Percentiles rank a stretch among this genome's conserved stretches.
phyloP scores from a whole-genome alignment of 2,888 invertebrate species.

The Meghimatium bilineatum region DNA sequence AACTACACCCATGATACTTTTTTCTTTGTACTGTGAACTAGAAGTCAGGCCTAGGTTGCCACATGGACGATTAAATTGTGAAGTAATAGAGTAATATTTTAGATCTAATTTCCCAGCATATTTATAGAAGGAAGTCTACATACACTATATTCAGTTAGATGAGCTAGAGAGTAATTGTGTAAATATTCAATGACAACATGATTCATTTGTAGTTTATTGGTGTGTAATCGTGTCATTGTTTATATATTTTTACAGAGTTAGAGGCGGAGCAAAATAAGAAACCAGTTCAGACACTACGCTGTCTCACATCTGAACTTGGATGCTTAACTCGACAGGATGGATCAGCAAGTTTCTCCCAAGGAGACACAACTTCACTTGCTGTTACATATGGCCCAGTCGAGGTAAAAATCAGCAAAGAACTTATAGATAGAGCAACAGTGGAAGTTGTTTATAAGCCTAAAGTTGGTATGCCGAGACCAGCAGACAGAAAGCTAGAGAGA shows the following conservation, averaged over 20 bases:
- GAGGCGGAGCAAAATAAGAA: constrained; percentile 21
- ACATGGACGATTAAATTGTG: no score
- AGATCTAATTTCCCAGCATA: no score
- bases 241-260: constrained; percentile 28
- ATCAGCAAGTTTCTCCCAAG: constrained; percentile 76
- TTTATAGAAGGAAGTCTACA: no score
- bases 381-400: constrained; percentile 90
- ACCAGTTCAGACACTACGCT: constrained; percentile 50
- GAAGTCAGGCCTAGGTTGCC: no score
- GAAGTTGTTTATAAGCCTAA: constrained; percentile 88
- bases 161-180: no score
- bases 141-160: no score
- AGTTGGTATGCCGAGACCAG: constrained; percentile 84
- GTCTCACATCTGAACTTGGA: constrained; percentile 64
- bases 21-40: no score
- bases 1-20: no score
- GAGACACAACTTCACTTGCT: constrained; percentile 86
- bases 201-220: no score
- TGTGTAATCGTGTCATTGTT: no score
- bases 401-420: constrained; percentile 85
- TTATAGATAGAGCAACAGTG: constrained; percentile 86
- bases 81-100: no score
- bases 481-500: constrained; percentile 86
- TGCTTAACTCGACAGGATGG: constrained; percentile 71
- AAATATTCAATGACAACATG: no score